Evolutionary conservation across 2,113 vertebrate species (phyloP), one percentile per base, ranked within the genome.

Genomic region (Pungitius pungitius): DNA sequence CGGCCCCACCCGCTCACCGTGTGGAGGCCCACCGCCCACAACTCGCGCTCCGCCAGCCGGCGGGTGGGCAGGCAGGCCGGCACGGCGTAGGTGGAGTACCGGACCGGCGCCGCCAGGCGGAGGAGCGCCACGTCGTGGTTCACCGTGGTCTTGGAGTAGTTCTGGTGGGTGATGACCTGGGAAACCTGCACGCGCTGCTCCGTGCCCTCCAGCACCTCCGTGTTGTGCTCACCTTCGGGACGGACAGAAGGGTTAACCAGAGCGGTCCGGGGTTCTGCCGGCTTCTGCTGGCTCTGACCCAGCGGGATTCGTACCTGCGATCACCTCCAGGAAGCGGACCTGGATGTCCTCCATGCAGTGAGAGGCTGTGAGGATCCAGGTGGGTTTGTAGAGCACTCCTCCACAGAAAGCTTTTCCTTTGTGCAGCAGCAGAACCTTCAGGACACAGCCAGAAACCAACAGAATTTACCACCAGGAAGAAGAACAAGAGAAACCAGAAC

Each of bases 1-100:
- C 90, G 92, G 18, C 98, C 97, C 98, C 98, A 99, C 24, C 98
- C 98, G 0, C 95, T 97, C 47, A 99, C 96, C 0, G 91, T 93
- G 59, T 97, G 96, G 78, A 80, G 81, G 52, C 77, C 85, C 26
- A 96, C 30, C 0, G 81, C 80, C 88, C 94, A 93, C 10, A 99
- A 92, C 0, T 93, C 90, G 0, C 79, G 63, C 13, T 92, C 88
- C 0, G 96, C 94, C 85, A 96, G 92, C 0, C 7, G 1, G 7
- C 77, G 91, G 14, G 93, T 93, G 0, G 97, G 97, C 90, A 99
- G 91, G 56, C 98, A 99, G 45, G 93, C 88, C 0, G 97, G 95
- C 14, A 95, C 91, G n/a, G 94, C 93, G 0, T 95, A 92, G 1
- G 92, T 37, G 0, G 94, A 93, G 81, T 94, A 93, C 33, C 73